These are phyloP conservation scores for Drosophila varians DNA, from an alignment of 1,140 invertebrate genomes.

Conservation along the genomic window DNA sequence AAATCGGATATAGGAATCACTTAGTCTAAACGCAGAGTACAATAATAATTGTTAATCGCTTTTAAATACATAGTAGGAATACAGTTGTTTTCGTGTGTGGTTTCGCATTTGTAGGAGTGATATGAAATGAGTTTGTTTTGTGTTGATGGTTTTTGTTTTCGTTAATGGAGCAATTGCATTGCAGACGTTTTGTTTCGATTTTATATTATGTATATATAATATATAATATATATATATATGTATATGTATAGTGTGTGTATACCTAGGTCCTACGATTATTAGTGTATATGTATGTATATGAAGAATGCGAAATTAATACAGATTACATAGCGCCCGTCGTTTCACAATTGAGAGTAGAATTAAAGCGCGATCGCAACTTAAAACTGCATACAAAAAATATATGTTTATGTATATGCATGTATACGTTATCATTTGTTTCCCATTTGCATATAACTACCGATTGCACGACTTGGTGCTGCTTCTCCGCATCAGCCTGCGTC, in stretches of 20 bases:
- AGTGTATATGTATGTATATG: conserved; percentile 15
- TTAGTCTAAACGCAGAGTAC: conserved; percentile 28
- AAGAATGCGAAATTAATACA: conserved; percentile 53
- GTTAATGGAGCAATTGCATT: conserved; percentile 48
- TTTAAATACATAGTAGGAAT: conserved; percentile 76
- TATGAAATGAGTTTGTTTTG: conserved; percentile 54
- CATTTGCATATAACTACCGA: conserved; percentile 92
- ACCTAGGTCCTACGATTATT: conserved; percentile 32
- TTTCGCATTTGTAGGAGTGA: conserved; percentile 58
- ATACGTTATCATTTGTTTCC: conserved; percentile 14
- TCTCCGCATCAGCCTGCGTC: neutral
- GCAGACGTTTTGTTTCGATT: conserved; percentile 26
- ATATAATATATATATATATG: conserved; percentile 26
- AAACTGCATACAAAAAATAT: conserved; percentile 69
- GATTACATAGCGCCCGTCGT: conserved; percentile 58
- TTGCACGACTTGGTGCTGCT: conserved; percentile 13
- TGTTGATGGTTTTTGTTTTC: conserved; percentile 5
- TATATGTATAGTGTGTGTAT: conserved; percentile 31
- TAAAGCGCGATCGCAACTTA: conserved; percentile 54
- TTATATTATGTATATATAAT: conserved; percentile 27
- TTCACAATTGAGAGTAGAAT: conserved; percentile 50
- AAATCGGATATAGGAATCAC: conserved; percentile 29
- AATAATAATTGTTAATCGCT: conserved; percentile 21
- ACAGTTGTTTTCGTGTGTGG: conserved; percentile 56
- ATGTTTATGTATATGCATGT: conserved; percentile 40